phyloP scores from a whole-genome alignment of 1,140 invertebrate species.

The Zaprionus lachaisei region DNA sequence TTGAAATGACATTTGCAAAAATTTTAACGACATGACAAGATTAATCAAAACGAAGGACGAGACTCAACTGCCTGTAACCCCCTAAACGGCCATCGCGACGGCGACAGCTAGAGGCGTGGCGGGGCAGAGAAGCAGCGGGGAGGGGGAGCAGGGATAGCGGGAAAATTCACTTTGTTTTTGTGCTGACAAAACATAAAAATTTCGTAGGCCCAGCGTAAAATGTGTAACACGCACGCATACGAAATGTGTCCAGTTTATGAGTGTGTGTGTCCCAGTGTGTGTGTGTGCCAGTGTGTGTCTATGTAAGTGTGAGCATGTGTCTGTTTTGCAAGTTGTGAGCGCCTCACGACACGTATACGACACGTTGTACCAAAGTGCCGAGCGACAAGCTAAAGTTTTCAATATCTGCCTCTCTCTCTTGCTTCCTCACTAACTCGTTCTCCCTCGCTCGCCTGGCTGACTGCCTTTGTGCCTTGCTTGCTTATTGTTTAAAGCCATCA shows the following conservation, averaged over 20 bases:
- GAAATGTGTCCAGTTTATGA: constrained; percentile 50
- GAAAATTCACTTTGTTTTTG: constrained; percentile 48
- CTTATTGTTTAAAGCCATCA: constrained; percentile 62
- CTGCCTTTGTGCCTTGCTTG: background rate
- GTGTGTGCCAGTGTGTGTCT: background rate
- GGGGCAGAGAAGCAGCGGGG: background rate
- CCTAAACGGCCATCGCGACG: background rate
- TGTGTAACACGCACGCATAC: constrained; percentile 71
- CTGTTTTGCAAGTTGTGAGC: constrained; percentile 29
- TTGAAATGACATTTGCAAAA: constrained; percentile 74
- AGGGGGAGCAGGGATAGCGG: background rate
- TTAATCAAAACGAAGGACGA: constrained; percentile 66
- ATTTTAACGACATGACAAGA: constrained; percentile 75
- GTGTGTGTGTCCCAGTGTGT: background rate
- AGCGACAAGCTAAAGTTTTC: constrained; percentile 29
- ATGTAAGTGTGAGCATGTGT: background rate
- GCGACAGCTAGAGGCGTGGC: background rate
- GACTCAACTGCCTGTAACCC: constrained; percentile 36
- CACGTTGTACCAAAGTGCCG: constrained; percentile 44
- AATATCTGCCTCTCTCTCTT: constrained; percentile 4
- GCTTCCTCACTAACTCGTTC: background rate
- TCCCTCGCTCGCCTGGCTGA: background rate
- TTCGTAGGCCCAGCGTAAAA: constrained; percentile 42
- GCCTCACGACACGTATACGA: constrained; percentile 44
- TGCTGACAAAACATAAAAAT: constrained; percentile 70